Base-by-base conservation (phyloP, 2,888 invertebrate genomes). In the Rambutsinella grinnellia region DNA sequence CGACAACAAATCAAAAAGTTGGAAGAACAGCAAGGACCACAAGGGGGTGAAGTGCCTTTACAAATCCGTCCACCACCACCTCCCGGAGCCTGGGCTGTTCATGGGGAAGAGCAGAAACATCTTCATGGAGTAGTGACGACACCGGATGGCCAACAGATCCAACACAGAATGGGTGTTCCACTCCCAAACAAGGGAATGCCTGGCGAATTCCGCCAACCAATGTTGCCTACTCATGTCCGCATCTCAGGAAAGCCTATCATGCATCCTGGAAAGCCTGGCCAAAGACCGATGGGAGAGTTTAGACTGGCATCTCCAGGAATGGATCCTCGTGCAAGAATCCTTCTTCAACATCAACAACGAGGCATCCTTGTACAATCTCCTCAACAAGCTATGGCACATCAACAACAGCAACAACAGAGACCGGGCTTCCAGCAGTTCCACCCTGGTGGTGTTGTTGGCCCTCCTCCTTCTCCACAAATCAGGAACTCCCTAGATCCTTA, bases 1-100 rank as follows among this genome's bases (percentile, higher is more conserved):
- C 88, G 93, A 61, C 93, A 93, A 84, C 92, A 93, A 76, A 89
- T 88, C 77, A 90, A 90, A 83, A 90, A 91, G 83, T 86, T 90
- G 80, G 90, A 90, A 67, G 86, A 87, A 72, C 85, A 85, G 27
- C 85, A 85, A 71, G 81, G 83, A 53, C 82, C 85, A 27, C 78
- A 84, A 47, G 79, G 84, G 51, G 82, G 84, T 83, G 80, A 85
- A 46, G 78, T 81, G 44, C 81, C 76, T 61, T 46, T 54, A 51
- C 68, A 66, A 27, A 81, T 72, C 51, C 71, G 71, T 67, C 69
- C 75, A 28, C 69, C 61, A 21, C 27, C 68, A 23, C 28, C 76
- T 57, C 76, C 3, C 58, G n/a, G 71, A 76, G 28, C 61, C 61
- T 21, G n/a, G n/a, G n/a, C n/a, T n/a, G n/a, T n/a, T n/a, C n/a